These are phyloP conservation scores for Zophobas atratus DNA, from an alignment of 1,140 invertebrate genomes.

Conservation along the genomic window DNA sequence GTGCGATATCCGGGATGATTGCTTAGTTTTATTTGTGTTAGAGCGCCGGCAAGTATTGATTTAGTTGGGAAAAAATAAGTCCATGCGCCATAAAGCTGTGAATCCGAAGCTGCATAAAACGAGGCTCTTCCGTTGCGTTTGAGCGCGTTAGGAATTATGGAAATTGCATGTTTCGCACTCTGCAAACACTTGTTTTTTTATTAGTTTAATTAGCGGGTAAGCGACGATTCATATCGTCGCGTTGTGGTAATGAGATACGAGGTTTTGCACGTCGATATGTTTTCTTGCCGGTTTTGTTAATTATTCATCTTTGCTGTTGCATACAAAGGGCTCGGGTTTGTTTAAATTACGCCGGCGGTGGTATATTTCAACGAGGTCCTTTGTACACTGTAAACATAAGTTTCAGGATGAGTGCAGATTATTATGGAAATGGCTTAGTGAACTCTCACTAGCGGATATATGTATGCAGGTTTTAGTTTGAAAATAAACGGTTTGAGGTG, in stretches of 20 bases:
- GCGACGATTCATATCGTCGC: not conserved
- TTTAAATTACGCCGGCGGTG: conserved; percentile 9
- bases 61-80: conserved; percentile 64
- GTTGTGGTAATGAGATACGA: not conserved
- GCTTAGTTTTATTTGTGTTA: conserved; percentile 48
- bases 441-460: conserved; percentile 17
- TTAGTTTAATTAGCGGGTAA: conserved; percentile 1
- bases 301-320: conserved; percentile 22
- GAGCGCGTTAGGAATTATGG: conserved; percentile 45
- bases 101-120: conserved; percentile 61
- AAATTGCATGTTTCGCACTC: conserved; percentile 15
- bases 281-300: not conserved
- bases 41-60: conserved; percentile 58
- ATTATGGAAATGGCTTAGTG: conserved; percentile 37
- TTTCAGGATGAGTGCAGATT: conserved; percentile 21
- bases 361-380: not conserved
- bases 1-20: conserved; percentile 1
- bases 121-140: conserved; percentile 58
- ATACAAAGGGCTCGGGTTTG: conserved; percentile 3
- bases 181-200: conserved; percentile 3
- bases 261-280: conserved; percentile 13
- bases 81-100: conserved; percentile 59
- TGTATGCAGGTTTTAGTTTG: conserved; percentile 1
- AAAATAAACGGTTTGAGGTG: conserved; percentile 12
- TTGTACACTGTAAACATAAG: conserved; percentile 11